Evolutionary conservation across 2,888 invertebrate species (phyloP).

Genomic region (Nemoura dubitans): DNA sequence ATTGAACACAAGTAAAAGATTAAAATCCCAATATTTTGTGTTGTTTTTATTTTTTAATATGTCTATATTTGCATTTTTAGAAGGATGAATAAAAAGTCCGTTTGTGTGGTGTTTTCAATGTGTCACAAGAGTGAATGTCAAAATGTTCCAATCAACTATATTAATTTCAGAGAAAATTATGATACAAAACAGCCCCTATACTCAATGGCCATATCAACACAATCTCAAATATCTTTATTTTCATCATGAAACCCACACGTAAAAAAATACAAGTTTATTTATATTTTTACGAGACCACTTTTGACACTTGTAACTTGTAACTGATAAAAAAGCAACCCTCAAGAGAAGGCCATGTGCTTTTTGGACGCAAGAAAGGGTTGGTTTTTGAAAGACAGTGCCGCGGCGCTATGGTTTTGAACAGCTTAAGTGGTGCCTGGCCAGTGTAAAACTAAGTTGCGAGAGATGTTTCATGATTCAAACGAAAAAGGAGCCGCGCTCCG

Average conservation of each 20-base stretch:
- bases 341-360: not conserved
- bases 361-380: not conserved
- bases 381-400: not conserved
- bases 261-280: not conserved
- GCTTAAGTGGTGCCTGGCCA: not conserved
- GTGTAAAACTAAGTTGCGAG: not conserved
- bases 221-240: not conserved
- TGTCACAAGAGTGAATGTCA: too few relatives aligned
- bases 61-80: too few relatives aligned
- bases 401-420: not conserved
- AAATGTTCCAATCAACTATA: too few relatives aligned
- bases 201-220: not conserved
- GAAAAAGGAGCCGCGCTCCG: not conserved
- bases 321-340: not conserved
- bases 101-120: too few relatives aligned
- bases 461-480: not conserved
- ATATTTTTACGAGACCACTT: not conserved
- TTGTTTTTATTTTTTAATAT: too few relatives aligned
- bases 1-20: too few relatives aligned
- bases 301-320: not conserved
- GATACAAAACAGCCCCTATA: not conserved
- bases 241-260: not conserved
- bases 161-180: too few relatives aligned
- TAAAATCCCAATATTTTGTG: too few relatives aligned
- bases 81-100: too few relatives aligned